phyloP scores from a whole-genome alignment of 92 coral and sea anemone species.

The Zoanthus sociatus region DNA sequence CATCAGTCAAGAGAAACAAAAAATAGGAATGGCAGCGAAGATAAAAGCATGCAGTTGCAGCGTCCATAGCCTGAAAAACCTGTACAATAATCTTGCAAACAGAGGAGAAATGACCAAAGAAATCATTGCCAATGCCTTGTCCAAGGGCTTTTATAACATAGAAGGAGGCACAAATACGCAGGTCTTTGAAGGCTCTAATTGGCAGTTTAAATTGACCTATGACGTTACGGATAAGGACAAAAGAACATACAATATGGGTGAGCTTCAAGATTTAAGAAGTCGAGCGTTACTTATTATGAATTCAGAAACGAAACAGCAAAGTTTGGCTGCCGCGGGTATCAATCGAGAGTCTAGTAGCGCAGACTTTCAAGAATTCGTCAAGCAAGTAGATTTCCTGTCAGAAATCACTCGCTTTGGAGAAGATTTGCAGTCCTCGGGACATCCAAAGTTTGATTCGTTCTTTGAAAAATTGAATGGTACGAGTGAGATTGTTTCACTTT shows the following conservation, averaged over 20 bases:
- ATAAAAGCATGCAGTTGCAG: conserved; percentile 76
- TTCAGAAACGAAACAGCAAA: conserved; percentile 63
- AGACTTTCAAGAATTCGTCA: conserved; percentile 61
- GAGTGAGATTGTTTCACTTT: conserved; percentile 47
- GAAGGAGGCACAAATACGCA: not conserved
- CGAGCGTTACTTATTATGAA: conserved; percentile 74
- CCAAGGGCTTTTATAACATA: conserved; percentile 1
- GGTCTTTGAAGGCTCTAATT: not conserved
- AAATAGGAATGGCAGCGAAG: conserved; percentile 64
- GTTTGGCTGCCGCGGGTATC: conserved; percentile 30
- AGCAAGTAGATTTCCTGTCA: conserved; percentile 66
- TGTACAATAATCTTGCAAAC: conserved; percentile 86
- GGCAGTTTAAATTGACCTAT: conserved; percentile 68
- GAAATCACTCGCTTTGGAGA: conserved; percentile 58
- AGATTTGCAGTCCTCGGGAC: conserved; percentile 68
- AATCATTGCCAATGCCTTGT: conserved; percentile 73
- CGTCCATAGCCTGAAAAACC: conserved; percentile 84
- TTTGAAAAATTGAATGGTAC: conserved; percentile 58
- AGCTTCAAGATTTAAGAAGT: conserved; percentile 78
- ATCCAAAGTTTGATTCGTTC: conserved; percentile 49
- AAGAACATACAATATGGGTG: conserved; percentile 44
- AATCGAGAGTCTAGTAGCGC: conserved; percentile 34
- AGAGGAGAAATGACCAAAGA: conserved; percentile 94
- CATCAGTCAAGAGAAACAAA: conserved; percentile 12
- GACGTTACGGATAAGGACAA: not conserved